A percentile compares a stretch with the other conserved stretches of the same genome.
Evolutionary conservation across 2,797 vertebrate species (phyloP).

Genomic region (Enteromius fasciolatus): DNA sequence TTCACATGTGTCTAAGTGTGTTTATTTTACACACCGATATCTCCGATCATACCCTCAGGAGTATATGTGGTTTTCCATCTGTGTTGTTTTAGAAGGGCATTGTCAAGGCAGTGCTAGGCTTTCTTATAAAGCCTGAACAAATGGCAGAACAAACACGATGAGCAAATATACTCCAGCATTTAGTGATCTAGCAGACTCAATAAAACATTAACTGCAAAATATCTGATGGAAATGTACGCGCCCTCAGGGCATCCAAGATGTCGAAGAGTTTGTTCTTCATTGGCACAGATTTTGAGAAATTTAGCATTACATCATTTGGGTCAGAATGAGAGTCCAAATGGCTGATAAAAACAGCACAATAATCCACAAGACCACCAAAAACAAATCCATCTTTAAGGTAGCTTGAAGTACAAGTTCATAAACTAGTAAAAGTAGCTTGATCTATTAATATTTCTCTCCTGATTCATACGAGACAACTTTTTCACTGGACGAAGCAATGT

Average conservation of each 20-base stretch:
- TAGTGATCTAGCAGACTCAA: not conserved
- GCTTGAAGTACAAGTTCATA: not conserved
- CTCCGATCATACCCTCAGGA: not conserved
- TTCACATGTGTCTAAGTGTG: not conserved
- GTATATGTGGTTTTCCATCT: not conserved
- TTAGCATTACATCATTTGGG: not conserved
- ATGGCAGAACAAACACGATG: constrained; percentile 16
- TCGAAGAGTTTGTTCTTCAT: not conserved
- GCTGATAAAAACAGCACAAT: not conserved
- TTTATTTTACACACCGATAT: constrained; percentile 7
- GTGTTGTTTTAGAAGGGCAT: constrained; percentile 18
- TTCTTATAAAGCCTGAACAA: constrained; percentile 18
- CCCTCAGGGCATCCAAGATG: not conserved
- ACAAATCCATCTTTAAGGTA: not conserved
- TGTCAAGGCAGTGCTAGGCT: not conserved
- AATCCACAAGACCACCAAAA: not conserved
- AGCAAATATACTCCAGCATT: constrained; percentile 9
- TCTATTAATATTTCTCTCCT: not conserved
- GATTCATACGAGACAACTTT: not conserved
- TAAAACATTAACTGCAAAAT: not conserved
- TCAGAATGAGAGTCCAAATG: not conserved
- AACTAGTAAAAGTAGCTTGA: not conserved
- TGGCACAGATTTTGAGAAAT: not conserved
- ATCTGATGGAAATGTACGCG: not conserved
- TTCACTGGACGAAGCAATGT: not conserved